Percentiles rank a stretch among this genome's conserved stretches.
These are phyloP conservation scores for Pelmatolapia mariae DNA, from an alignment of 2,113 vertebrate species.

Conservation along the genomic window DNA sequence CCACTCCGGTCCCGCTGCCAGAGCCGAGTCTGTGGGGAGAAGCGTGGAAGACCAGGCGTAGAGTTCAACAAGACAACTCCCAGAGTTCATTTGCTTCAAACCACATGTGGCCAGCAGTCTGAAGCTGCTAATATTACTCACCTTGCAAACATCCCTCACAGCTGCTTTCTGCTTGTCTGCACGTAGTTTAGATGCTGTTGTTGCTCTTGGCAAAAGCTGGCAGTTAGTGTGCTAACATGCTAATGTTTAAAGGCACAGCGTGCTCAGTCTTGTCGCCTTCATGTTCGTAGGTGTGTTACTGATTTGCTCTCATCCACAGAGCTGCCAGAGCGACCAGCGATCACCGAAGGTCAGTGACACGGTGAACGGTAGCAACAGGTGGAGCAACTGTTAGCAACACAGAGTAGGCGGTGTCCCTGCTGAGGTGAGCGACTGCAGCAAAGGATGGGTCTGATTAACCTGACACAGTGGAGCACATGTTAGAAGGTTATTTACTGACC, in stretches of 20 bases:
- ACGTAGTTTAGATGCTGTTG: not conserved
- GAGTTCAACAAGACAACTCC: not conserved
- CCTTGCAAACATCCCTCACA: not conserved
- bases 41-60: not conserved
- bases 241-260: not conserved
- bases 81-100: not conserved
- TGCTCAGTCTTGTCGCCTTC: not conserved
- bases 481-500: not conserved
- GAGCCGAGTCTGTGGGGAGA: not conserved
- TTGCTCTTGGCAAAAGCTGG: not conserved
- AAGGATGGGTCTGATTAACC: not conserved
- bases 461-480: rapidly evolving
- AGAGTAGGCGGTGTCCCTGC: not conserved
- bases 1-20: constrained; percentile 5
- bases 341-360: not conserved
- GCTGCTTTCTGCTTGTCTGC: constrained; percentile 14
- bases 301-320: not conserved
- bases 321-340: not conserved
- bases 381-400: not conserved
- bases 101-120: not conserved
- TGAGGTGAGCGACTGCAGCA: not conserved
- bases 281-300: rapidly evolving
- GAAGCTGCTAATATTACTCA: constrained; percentile 1
- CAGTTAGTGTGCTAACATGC: not conserved
- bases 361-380: not conserved